Percentiles rank a stretch among this genome's conserved stretches.
Conservation (phyloP, 2,113 vertebrate genomes). For the Neogobius melanostomus region DNA sequence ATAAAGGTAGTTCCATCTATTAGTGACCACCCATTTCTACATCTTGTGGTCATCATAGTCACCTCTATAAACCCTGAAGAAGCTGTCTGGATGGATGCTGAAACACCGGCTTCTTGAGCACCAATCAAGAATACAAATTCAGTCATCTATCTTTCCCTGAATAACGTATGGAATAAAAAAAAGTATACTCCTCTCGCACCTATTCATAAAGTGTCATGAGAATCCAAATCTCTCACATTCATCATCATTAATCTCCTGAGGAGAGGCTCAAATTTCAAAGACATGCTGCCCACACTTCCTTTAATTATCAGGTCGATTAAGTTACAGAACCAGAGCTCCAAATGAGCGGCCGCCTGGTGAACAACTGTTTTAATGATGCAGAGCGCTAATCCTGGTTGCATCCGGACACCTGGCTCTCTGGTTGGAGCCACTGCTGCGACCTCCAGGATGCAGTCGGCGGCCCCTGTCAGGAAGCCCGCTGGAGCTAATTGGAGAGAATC, state of each 20-base stretch:
- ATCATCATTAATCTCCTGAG: background rate
- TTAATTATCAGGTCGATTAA: conserved; percentile 38
- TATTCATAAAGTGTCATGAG: background rate
- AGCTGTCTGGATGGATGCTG: no score
- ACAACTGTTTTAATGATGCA: conserved; percentile 54
- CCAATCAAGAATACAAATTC: no score
- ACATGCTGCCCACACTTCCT: background rate
- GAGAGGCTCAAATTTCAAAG: background rate
- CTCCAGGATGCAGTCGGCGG: conserved; percentile 16
- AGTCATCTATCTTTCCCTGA: no score
- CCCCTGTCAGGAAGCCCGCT: conserved; percentile 34
- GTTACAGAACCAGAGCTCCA: conserved; percentile 29
- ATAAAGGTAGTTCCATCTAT: no score
- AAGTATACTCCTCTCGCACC: background rate
- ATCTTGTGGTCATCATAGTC: no score
- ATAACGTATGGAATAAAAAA: no score
- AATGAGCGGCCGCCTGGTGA: conserved; percentile 46
- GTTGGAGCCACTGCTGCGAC: conserved; percentile 5
- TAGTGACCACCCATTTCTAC: no score
- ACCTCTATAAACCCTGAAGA: no score
- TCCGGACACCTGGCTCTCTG: conserved; percentile 41
- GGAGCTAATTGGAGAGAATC: conserved; percentile 34
- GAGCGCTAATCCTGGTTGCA: conserved; percentile 30
- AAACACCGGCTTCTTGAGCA: no score
- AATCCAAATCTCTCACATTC: background rate